Base-by-base conservation (phyloP, 1,140 invertebrate genomes). In the Zaprionus capensis region DNA sequence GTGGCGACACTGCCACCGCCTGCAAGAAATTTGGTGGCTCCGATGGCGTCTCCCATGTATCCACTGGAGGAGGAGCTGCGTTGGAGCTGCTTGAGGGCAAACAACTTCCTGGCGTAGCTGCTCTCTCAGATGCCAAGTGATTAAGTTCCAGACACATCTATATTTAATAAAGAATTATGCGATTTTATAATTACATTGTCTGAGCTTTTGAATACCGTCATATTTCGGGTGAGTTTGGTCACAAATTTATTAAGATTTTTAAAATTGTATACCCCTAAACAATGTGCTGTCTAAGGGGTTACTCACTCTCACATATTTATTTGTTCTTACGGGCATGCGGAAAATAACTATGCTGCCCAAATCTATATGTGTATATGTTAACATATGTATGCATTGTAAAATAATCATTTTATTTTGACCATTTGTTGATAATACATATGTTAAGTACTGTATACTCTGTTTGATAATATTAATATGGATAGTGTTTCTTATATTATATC, bases 1-100 rank as follows among this genome's bases (percentile, higher is more conserved):
- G 98, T 46, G 98, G 99, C 57, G 99, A 99, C 93, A 99, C 99
- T 2, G 99, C 99, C 0, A 99, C 99, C 6, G 99, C 98, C 92
- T 98, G 96, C 81, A 98, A 97, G 22, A 99, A 99, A 87, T 99
- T 96, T 95, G 95, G 96, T n/a, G 99, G 98, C 1, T 98, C 99
- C 91, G 96, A 98, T 80, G 97, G 98, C 94, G 98, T 99, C 0
- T 99, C 98, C 28, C 99, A 99, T 92, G 98, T 99, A 2, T 99
- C 98, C 74, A 99, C 99, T 22, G 99, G 99, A 49, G 99, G 99
- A 78, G 99, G 99, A 56, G 99, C 99, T 14, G 99, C 98, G 81
- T 94, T 99, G 20, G 99, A 99, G 93, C 94, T 99, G 24, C 94
- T 99, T 41, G 99, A 99, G 94, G 99, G 99, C 94, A 96, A 94